Evolutionary conservation across 2,888 invertebrate genomes (phyloP).

Genomic region (Yponomeuta plumbellus): DNA sequence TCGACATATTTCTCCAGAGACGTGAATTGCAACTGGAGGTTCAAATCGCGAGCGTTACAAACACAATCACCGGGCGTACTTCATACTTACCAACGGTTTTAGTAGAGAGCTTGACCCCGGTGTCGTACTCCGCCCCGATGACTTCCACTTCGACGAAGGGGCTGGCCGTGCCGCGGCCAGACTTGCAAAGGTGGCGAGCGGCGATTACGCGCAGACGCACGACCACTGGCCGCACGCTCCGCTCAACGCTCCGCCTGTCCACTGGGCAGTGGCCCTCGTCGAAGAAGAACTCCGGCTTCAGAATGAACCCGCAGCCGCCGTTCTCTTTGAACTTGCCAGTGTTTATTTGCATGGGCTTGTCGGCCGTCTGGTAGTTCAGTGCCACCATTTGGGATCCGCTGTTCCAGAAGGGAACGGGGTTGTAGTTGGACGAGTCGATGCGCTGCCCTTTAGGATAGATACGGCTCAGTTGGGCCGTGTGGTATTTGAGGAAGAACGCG

Average conservation of each 20-base stretch:
- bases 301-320: conserved; percentile 93
- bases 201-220: conserved; percentile 86
- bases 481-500: conserved; percentile 85
- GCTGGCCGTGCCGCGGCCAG: conserved; percentile 89
- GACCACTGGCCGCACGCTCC: conserved; percentile 62
- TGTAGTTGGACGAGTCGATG: conserved; percentile 98
- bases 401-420: conserved; percentile 96
- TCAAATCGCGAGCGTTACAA: too few relatives aligned
- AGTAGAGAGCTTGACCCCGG: conserved; percentile 88
- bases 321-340: conserved; percentile 95
- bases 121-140: conserved; percentile 91
- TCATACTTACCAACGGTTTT: conserved; percentile 85
- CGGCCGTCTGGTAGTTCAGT: conserved; percentile 96
- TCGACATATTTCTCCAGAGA: too few relatives aligned
- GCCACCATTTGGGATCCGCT: conserved; percentile 98
- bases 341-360: conserved; percentile 97
- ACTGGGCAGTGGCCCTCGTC: conserved; percentile 86
- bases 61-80: too few relatives aligned
- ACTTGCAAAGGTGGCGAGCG: conserved; percentile 91
- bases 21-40: too few relatives aligned
- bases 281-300: conserved; percentile 94
- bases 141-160: conserved; percentile 96
- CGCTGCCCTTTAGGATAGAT: conserved; percentile 97
- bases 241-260: conserved; percentile 77
- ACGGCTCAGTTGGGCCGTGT: conserved; percentile 90